These are phyloP conservation scores for Anarhynchus alexandrinus DNA, from an alignment of 2,113 vertebrate genomes.

Conservation along the genomic window DNA sequence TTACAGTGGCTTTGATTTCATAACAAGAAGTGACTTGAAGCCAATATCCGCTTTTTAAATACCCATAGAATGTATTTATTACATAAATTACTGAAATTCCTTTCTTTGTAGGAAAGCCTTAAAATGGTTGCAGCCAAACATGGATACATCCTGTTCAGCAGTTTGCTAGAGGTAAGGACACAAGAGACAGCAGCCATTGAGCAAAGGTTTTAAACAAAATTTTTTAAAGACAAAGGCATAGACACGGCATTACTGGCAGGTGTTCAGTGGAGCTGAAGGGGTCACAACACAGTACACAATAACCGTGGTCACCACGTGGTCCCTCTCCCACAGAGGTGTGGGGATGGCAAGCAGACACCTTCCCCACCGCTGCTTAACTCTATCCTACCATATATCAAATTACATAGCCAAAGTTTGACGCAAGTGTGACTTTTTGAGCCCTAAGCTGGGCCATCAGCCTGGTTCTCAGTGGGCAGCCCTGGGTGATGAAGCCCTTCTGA, in stretches of 20 bases:
- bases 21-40: neutral
- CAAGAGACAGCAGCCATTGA: neutral
- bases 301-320: neutral
- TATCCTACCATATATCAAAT: neutral
- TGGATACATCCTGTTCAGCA: constrained; percentile 82
- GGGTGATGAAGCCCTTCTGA: neutral
- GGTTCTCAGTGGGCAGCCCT: neutral
- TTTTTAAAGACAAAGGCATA: neutral
- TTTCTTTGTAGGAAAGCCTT: constrained; percentile 75
- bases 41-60: neutral
- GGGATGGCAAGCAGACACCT: neutral
- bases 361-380: neutral
- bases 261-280: neutral
- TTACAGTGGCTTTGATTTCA: neutral
- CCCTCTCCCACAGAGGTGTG: neutral
- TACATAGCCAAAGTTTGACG: neutral
- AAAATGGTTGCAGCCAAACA: constrained; percentile 76
- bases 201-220: neutral
- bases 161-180: constrained; percentile 82
- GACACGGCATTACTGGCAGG: too few relatives aligned
- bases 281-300: neutral
- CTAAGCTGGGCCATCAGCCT: neutral
- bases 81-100: neutral
- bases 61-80: neutral
- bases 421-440: neutral